These are phyloP conservation scores for Centropyge bicolor DNA, from an alignment of 2,797 vertebrate species.

Conservation along the genomic window DNA sequence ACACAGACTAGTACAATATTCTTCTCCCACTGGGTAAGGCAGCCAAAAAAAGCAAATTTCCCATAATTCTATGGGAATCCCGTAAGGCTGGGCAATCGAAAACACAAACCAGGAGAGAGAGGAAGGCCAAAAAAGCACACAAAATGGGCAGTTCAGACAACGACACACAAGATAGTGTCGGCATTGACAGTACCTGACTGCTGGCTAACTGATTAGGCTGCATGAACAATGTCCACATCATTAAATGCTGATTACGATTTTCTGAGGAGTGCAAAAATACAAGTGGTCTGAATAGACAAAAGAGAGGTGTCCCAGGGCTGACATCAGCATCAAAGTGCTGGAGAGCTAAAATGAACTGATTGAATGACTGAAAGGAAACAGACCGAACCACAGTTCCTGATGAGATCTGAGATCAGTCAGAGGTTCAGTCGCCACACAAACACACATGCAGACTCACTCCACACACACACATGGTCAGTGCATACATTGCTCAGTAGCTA, in stretches of 20 bases:
- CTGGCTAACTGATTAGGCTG: constrained; percentile 39
- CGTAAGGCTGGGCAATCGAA: not conserved
- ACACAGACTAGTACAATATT: not conserved
- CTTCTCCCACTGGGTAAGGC: not conserved
- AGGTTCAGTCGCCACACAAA: not conserved
- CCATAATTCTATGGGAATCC: not conserved
- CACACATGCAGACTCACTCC: not conserved
- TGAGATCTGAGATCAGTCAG: not conserved
- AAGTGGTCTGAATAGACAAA: constrained; percentile 38
- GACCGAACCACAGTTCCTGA: not conserved
- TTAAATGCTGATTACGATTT: constrained; percentile 41
- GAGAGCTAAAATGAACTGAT: constrained; percentile 19
- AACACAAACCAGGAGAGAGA: not conserved
- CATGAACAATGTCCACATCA: constrained; percentile 26
- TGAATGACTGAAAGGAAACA: not conserved
- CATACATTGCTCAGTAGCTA: not conserved
- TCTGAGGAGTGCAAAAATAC: constrained; percentile 30
- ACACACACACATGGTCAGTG: not conserved
- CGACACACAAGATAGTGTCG: not conserved
- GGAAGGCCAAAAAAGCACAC: not conserved
- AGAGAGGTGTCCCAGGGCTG: constrained; percentile 17
- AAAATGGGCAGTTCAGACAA: not conserved
- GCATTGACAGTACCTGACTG: constrained; percentile 26
- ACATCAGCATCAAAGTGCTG: constrained; percentile 38
- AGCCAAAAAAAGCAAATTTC: not conserved